Evolutionary conservation across 2,888 invertebrate species (phyloP).

Genomic region (Parnassius apollo): DNA sequence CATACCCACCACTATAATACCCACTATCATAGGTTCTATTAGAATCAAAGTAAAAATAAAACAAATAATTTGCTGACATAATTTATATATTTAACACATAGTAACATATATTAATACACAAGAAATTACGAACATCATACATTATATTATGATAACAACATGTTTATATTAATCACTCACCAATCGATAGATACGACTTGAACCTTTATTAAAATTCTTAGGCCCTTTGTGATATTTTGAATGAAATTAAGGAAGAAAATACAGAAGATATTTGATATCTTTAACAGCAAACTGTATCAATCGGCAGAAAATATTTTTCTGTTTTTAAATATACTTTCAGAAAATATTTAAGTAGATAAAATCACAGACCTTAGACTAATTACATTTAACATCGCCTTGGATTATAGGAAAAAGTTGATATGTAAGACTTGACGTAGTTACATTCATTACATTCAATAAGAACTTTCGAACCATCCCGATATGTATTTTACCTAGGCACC

Average conservation of each 20-base stretch:
- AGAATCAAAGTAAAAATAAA: not conserved
- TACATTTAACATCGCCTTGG: constrained; percentile 32
- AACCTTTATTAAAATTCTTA: constrained; percentile 40
- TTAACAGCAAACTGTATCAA: constrained; percentile 52
- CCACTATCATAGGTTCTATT: too few relatives aligned
- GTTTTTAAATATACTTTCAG: constrained; percentile 48
- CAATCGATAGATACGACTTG: constrained; percentile 20
- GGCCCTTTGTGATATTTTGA: constrained; percentile 46
- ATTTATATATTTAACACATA: constrained; percentile 74
- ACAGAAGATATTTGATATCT: constrained; percentile 70
- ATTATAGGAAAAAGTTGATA: constrained; percentile 38
- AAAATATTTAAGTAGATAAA: constrained; percentile 57
- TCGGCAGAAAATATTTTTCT: constrained; percentile 60
- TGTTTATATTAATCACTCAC: constrained; percentile 29
- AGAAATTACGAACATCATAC: constrained; percentile 53
- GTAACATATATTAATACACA: constrained; percentile 55
- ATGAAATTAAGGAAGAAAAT: constrained; percentile 38
- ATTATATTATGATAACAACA: constrained; percentile 46
- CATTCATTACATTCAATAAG: constrained; percentile 23
- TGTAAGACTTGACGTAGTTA: constrained; percentile 28
- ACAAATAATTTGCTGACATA: constrained; percentile 64
- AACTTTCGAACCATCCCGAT: constrained; percentile 42
- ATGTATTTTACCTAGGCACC: constrained; percentile 68
- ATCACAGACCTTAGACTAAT: constrained; percentile 57
- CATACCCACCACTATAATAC: too few relatives aligned